Evolutionary conservation across 2,113 vertebrate species (phyloP).

Genomic region (Mungos mungo): DNA sequence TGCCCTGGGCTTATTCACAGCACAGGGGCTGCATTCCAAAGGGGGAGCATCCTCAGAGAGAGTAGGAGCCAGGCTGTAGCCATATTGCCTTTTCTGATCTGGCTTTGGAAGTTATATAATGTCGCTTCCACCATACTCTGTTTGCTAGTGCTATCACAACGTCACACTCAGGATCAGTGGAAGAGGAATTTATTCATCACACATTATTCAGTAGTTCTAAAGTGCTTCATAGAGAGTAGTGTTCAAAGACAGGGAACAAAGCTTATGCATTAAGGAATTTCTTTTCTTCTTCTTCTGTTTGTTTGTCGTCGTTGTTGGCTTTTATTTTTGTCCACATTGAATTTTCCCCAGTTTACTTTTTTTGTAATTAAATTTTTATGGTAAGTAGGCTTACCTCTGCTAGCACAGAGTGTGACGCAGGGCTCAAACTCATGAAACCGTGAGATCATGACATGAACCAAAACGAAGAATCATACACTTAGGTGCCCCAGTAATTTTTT

Average conservation of each 20-base stretch:
- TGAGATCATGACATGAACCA: too few relatives aligned
- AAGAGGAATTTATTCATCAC: background rate
- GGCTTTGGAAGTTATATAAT: background rate
- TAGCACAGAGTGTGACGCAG: too few relatives aligned
- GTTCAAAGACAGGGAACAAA: background rate
- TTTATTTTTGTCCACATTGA: background rate
- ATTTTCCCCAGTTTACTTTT: background rate
- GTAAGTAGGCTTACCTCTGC: too few relatives aligned
- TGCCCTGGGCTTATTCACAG: background rate
- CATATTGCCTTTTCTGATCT: background rate
- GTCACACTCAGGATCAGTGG: background rate
- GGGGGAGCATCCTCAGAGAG: background rate
- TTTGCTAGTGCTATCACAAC: background rate
- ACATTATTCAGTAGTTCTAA: background rate
- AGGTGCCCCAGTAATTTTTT: too few relatives aligned
- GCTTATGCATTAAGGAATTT: background rate
- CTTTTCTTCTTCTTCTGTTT: background rate
- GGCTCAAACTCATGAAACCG: too few relatives aligned
- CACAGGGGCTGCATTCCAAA: background rate
- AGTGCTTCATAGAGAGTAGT: background rate
- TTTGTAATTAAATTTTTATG: too few relatives aligned
- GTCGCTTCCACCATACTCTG: background rate
- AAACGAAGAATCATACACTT: too few relatives aligned
- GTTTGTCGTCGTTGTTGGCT: background rate
- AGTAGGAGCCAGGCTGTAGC: background rate